These are phyloP conservation scores for Pseudococcus viburni DNA, from an alignment of 2,888 invertebrate genomes.

Conservation along the genomic window DNA sequence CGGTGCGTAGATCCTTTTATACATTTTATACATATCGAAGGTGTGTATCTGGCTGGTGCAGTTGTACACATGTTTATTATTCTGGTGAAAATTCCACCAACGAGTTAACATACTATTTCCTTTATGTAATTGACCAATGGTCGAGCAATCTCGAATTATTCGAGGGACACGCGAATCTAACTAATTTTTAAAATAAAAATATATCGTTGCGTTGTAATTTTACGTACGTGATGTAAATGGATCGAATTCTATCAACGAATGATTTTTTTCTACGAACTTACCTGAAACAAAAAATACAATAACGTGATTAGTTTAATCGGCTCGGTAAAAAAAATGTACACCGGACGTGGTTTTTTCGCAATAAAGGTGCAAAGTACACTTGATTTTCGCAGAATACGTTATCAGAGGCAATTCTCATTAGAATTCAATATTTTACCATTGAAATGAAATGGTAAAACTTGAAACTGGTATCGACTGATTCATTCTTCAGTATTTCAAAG, in stretches of 20 bases:
- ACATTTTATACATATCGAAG: background rate
- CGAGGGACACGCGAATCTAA: background rate
- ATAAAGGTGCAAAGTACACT: too few relatives aligned
- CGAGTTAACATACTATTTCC: background rate
- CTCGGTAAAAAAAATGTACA: background rate
- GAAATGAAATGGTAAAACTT: too few relatives aligned
- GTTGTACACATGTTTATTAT: background rate
- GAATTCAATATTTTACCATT: too few relatives aligned
- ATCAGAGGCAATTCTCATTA: too few relatives aligned
- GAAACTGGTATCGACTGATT: too few relatives aligned
- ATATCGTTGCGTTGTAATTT: background rate
- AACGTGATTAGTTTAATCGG: background rate
- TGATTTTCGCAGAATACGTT: too few relatives aligned
- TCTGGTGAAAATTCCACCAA: background rate
- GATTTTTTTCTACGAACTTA: background rate
- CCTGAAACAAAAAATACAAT: background rate
- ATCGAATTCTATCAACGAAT: background rate
- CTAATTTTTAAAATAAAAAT: background rate
- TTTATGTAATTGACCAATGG: slow-evolving; percentile 10
- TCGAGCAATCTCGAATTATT: background rate
- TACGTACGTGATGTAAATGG: background rate
- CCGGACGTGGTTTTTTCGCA: slow-evolving; percentile 2
- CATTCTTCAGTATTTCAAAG: too few relatives aligned
- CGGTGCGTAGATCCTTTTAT: background rate
- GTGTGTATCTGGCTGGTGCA: background rate